Base-by-base conservation (phyloP, 2,797 vertebrate genomes). In the Helarctos malayanus region DNA sequence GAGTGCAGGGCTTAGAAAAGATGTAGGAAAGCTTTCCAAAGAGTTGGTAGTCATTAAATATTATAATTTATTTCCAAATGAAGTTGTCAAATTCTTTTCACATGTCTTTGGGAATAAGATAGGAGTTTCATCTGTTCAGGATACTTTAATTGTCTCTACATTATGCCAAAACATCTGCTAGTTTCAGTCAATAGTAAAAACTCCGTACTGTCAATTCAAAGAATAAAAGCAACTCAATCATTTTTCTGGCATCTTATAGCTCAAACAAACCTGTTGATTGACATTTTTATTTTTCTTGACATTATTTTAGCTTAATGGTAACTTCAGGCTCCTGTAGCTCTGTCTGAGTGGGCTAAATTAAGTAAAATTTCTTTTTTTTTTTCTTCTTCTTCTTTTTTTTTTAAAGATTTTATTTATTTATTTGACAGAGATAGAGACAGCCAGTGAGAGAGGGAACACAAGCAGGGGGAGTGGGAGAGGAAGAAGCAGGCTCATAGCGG, bases 51-150 rank as follows among this genome's bases (percentile, higher is more conserved):
- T 96, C 54, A 56, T 96, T 91, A 97, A 97, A 90, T 95, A 97
- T 92, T 96, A 95, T 92, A 97, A 97, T 97, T 94, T 87, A 93
- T 97, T 98, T 95, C 71, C 80, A 93, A 90, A 98, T 94, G 78
- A 97, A 97, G 81, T 95, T 97, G 75, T 98, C 93, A 97, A 89
- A 94, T 96, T 35, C 54, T 92, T 95, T 96, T 96, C 35, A 95
- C 23, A 85, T 96, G 90, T 95, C 81, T 97, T 95, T 94, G 93
- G 90, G 96, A 98, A 97, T 92, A 94, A 96, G 89, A 89, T 83
- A 57, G 80, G 45, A 95, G 29, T 73, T 94, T 97, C 71, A 93
- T 94, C 95, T 97, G 71, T 89, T 97, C 86, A 88, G 56, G 71
- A 95, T 83, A 69, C 91, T 97, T 96, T 97, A 97, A 97, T 96